Percentiles rank a stretch among this genome's conserved stretches.
phyloP scores from a whole-genome alignment of 2,797 vertebrate species.

The Triplophysa bombifrons region DNA sequence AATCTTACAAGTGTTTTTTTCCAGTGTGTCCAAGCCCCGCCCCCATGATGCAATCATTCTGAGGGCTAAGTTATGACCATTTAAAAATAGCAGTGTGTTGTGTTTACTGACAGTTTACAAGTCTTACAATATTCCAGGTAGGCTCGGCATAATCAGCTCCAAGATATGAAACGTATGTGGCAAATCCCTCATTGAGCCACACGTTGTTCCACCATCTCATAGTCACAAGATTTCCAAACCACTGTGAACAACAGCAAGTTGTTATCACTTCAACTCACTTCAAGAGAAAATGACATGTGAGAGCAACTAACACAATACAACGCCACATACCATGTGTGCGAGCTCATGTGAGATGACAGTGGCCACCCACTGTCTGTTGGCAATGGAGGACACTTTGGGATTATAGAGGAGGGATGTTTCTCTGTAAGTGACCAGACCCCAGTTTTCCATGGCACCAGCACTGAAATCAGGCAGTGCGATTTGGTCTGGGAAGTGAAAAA shows the following conservation, averaged over 20 bases:
- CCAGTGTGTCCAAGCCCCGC: too few relatives aligned
- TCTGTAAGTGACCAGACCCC: conserved; percentile 94
- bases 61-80: too few relatives aligned
- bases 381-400: conserved; percentile 71
- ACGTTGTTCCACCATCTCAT: conserved; percentile 93
- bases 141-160: conserved; percentile 77
- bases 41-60: too few relatives aligned
- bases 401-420: conserved; percentile 85
- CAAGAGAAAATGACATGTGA: too few relatives aligned
- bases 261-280: too few relatives aligned
- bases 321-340: conserved; percentile 88
- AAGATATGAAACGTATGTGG: conserved; percentile 89
- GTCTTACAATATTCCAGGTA: conserved; percentile 84
- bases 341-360: conserved; percentile 87
- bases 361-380: conserved; percentile 85
- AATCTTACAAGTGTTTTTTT: too few relatives aligned
- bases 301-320: background rate
- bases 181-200: conserved; percentile 96
- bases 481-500: conserved; percentile 79
- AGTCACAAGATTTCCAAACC: conserved; percentile 97
- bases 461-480: conserved; percentile 90
- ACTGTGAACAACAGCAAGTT: conserved; percentile 70
- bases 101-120: background rate
- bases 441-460: conserved; percentile 96
- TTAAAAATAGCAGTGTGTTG: background rate